A percentile compares a stretch with the other conserved stretches of the same genome.
Evolutionary conservation across 2,113 vertebrate genomes (phyloP).

Genomic region (Dryoscopus gambensis): DNA sequence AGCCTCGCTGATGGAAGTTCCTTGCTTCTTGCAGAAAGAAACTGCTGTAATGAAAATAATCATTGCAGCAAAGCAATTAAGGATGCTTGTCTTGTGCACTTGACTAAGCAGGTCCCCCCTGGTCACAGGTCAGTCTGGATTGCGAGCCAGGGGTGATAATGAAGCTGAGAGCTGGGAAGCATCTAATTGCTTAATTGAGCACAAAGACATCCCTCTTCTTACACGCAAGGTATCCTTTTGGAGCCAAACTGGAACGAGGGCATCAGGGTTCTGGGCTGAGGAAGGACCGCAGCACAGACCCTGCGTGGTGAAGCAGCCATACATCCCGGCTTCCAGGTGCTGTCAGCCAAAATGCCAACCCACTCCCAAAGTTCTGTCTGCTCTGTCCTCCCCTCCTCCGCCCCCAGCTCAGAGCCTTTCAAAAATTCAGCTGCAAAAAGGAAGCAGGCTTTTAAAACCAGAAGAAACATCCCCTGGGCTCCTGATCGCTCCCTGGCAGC

Average conservation of each 20-base stretch:
- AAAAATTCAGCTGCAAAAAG: background rate
- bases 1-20: background rate
- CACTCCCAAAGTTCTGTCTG: background rate
- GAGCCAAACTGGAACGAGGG: background rate
- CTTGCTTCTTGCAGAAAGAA: background rate
- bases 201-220: background rate
- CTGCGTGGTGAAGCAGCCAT: fast-evolving
- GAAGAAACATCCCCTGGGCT: background rate
- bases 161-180: background rate
- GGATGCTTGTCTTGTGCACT: background rate
- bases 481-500: background rate
- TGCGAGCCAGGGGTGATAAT: background rate
- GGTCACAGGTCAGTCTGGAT: conserved; percentile 12
- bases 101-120: background rate
- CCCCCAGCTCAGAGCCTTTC: background rate
- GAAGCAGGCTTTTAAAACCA: background rate
- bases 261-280: background rate
- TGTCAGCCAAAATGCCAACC: background rate
- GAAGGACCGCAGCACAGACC: background rate
- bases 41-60: background rate
- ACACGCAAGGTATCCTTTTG: background rate
- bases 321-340: background rate
- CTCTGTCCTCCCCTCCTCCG: background rate
- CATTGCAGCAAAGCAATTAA: conserved; percentile 1
- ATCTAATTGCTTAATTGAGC: conserved; percentile 15